Evolutionary conservation across 2,113 vertebrate species (phyloP), one percentile per base, ranked within the genome.

Genomic region (Chaenocephalus aceratus): DNA sequence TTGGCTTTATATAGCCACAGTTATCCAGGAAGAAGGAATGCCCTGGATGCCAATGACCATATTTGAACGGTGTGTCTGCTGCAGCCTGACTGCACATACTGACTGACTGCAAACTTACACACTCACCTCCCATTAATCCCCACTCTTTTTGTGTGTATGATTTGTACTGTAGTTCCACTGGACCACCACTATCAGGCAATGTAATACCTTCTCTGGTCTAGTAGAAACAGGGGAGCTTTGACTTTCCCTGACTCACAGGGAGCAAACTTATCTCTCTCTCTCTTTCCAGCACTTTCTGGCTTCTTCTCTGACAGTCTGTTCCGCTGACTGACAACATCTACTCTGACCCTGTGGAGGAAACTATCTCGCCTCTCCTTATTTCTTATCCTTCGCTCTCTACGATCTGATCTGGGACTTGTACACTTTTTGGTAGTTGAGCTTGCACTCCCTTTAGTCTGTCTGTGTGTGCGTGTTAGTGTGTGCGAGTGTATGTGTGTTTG

Each of bases 21-120:
- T 88, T 87, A 91, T 91, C 89, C 88, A 87, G 92, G 87, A 91
- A 89, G 87, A 75, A 88, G 90, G 90, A 93, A 91, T 93, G 84
- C 88, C 89, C 82, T 85, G 87, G 71, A 92, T 94, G 91, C 91
- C 90, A 82, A 62, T 90, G 90, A 89, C 91, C 93, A 93, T 94
- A 94, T 94, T 93, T 94, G 91, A 89, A 87, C 89, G 77, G 82
- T 62, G 84, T 53, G 53, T 92, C 82, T 83, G 85, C 78, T 75
- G 23, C 72, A 80, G 70, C 49, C 75, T 60, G 76, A 77, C 71
- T 41, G 65, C 83, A 84, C 86, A 77, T 88, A 75, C 80, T 36
- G 72, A 86, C 77, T 60, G 13, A 21, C 21, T 21, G 21, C 68
- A 81, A 75, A 86, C 83, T 82, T 67, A 72, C 30, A 83, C 66